phyloP scores from a whole-genome alignment of 2,797 vertebrate genomes.

The Peromyscus nudipes region DNA sequence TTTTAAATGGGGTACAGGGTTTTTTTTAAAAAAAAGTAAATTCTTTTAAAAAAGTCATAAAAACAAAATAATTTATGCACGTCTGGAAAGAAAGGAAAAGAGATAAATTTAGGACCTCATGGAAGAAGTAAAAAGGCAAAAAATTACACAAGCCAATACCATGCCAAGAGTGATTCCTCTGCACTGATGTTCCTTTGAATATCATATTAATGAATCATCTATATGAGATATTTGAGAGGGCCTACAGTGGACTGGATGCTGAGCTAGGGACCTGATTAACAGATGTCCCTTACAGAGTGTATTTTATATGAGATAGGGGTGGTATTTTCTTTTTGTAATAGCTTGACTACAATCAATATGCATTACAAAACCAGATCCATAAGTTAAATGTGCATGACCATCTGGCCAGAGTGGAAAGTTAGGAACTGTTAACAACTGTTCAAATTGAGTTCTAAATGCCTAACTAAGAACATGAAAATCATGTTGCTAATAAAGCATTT shows the following conservation, averaged over 20 bases:
- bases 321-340: background rate
- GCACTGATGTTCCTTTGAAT: background rate
- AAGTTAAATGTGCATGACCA: background rate
- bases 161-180: background rate
- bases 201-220: background rate
- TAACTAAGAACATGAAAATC: background rate
- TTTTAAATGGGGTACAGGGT: background rate
- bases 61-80: background rate
- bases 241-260: background rate
- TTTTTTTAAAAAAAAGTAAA: background rate
- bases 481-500: slow-evolving; percentile 21
- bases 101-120: background rate
- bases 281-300: background rate
- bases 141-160: background rate
- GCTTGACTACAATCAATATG: background rate
- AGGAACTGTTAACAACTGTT: background rate
- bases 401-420: background rate
- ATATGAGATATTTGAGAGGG: background rate
- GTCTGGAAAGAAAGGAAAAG: background rate
- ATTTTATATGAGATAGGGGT: background rate
- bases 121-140: background rate
- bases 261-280: background rate
- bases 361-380: background rate
- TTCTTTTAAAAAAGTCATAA: background rate
- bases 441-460: background rate